Evolutionary conservation across 2,888 invertebrate genomes (phyloP).

Genomic region (Labia minor): DNA sequence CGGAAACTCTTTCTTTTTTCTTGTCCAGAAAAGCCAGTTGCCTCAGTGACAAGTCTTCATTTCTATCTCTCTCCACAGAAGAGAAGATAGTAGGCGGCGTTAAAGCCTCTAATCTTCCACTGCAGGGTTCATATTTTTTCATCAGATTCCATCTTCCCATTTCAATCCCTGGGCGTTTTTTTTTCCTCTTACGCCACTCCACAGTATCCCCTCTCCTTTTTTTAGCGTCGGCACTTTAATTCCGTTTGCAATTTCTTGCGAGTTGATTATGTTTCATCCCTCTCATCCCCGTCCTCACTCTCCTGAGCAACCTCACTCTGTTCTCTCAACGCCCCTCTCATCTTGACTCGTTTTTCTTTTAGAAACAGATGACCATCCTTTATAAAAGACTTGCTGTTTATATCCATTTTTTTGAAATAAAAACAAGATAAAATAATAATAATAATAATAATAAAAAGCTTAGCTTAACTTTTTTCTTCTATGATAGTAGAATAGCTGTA

Average conservation of each 20-base stretch:
- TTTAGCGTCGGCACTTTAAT: background rate
- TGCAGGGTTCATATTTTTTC: slow-evolving; percentile 13
- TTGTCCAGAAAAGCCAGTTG: background rate
- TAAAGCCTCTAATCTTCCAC: slow-evolving; percentile 5
- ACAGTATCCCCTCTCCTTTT: background rate
- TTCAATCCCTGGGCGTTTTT: background rate
- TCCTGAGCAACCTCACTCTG: background rate
- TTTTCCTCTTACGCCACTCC: background rate
- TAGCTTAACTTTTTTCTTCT: too few species aligned
- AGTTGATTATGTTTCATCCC: background rate
- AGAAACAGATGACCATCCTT: slow-evolving; percentile 4
- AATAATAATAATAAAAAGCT: background rate
- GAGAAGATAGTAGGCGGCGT: background rate
- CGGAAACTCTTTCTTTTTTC: background rate
- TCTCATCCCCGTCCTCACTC: background rate
- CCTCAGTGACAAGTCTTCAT: background rate
- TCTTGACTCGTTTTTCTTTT: background rate
- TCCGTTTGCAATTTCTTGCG: slow-evolving; percentile 2
- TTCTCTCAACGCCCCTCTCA: background rate
- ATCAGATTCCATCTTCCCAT: background rate
- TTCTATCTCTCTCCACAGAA: background rate
- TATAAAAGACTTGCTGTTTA: slow-evolving; percentile 7
- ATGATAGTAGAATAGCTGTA: too few species aligned
- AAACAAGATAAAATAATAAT: background rate
- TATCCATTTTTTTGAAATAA: background rate